Evolutionary conservation across 2,797 vertebrate species (phyloP).

Genomic region (Hirundo rustica): DNA sequence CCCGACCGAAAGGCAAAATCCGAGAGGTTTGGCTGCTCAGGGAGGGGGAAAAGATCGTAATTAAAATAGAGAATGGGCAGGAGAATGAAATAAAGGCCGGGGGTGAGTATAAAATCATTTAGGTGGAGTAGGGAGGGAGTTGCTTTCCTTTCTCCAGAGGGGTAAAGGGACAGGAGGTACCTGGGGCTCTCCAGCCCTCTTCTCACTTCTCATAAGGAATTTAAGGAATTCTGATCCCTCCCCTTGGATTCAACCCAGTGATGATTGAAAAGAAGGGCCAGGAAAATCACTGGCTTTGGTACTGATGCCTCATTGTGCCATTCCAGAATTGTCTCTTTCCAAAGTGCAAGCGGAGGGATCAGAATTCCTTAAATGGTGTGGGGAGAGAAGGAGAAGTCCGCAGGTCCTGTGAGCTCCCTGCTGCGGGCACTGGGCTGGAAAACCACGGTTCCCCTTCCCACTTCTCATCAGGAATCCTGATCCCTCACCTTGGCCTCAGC

Average conservation of each 20-base stretch:
- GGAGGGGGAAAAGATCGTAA: not conserved
- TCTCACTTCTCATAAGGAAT: not conserved
- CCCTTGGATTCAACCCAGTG: not conserved
- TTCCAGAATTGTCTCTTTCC: not conserved
- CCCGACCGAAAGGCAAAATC: constrained; percentile 61
- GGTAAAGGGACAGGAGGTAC: not conserved
- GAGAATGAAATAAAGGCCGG: not conserved
- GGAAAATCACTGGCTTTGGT: not conserved
- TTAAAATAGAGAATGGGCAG: constrained; percentile 65
- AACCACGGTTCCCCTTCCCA: not conserved
- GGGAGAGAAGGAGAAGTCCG: not conserved
- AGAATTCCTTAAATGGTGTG: fast-evolving
- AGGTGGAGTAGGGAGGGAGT: not conserved
- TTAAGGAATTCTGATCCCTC: not conserved
- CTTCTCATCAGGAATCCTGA: not conserved
- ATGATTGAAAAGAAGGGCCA: not conserved
- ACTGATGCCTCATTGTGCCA: fast-evolving
- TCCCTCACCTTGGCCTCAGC: not conserved
- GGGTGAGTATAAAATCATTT: not conserved
- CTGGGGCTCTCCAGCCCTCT: not conserved
- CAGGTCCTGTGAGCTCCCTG: not conserved
- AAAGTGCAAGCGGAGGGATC: fast-evolving
- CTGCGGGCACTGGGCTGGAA: not conserved
- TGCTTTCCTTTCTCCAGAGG: not conserved
- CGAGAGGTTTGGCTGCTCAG: constrained; percentile 36